Evolutionary conservation across 2,113 vertebrate species (phyloP), one percentile per base, ranked within the genome.

Genomic region (Riparia riparia): DNA sequence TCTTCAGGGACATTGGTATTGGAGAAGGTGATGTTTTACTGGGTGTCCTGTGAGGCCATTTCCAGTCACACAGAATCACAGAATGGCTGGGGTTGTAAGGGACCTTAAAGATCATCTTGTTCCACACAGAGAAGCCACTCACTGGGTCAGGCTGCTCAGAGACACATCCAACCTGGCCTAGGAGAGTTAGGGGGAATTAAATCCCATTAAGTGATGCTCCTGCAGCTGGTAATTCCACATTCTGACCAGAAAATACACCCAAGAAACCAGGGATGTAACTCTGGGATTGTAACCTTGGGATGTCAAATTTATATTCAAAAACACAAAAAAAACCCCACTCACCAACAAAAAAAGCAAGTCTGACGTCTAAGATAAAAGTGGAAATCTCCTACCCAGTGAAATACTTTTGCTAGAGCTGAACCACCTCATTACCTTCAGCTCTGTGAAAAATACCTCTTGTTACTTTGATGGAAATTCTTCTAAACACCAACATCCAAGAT

Each of bases 1-100:
- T 68, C 54, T 65, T 71, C 6, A 61, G 50, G 17, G 26, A 81
- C 73, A 58, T 12, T 0, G 0, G 5, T 9, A 1, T 1, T 17
- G 44, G 39, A 82, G 39, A 45, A 77, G 26, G 45, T 6, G 42
- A 68, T 13, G 10, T 37, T 63, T 54, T 83, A 3, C 60, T 20
- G 12, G 14, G 9, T 32, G 25, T 44, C 14, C 45, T 60, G 31
- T 41, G 32, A 74, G 51, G 14, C 19, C 5, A 56, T 56, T 77
- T 63, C 63, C 28, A 86, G 39, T 24, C 28, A 39, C 6, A 45
- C 28, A 74, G 51, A 44, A n/a, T 24, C 77, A 81, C 31, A 32
- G 37, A 58, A 28, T 24, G 12, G 9, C 1, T 81, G 53, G 68
- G 44, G 24, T 3, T 66, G 28, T 17, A 39, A 53, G 16, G 53